These are phyloP conservation scores for Periophthalmus modestus DNA, from an alignment of 2,113 vertebrate genomes.

Conservation along the genomic window DNA sequence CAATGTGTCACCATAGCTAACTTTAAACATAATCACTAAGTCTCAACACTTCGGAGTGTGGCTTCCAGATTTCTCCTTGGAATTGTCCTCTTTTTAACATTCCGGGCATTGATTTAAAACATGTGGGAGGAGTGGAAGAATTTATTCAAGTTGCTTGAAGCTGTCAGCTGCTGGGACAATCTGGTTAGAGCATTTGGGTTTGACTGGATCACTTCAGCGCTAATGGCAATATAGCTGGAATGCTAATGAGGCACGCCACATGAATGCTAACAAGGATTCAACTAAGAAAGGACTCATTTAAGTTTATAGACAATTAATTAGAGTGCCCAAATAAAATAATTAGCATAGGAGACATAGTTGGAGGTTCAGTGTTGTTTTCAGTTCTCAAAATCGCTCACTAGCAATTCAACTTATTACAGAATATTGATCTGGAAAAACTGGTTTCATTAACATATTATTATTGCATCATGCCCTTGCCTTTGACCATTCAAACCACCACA, in stretches of 20 bases:
- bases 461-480: no score
- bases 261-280: slow-evolving; percentile 44
- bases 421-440: neutral
- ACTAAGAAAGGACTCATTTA: neutral
- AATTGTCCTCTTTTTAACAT: slow-evolving; percentile 34
- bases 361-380: neutral
- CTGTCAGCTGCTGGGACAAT: slow-evolving; percentile 39
- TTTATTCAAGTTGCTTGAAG: slow-evolving; percentile 18
- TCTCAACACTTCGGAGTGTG: slow-evolving; percentile 44
- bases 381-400: neutral
- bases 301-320: slow-evolving; percentile 18
- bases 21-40: slow-evolving; percentile 62
- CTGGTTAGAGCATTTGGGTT: slow-evolving; percentile 28
- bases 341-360: neutral
- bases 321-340: slow-evolving; percentile 8
- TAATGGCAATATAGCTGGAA: slow-evolving; percentile 8
- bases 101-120: slow-evolving; percentile 49
- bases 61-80: slow-evolving; percentile 55
- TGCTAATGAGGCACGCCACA: slow-evolving; percentile 7
- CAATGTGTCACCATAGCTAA: slow-evolving; percentile 48
- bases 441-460: neutral
- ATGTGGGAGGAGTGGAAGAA: slow-evolving; percentile 24
- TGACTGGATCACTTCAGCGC: slow-evolving; percentile 2
- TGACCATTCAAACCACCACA: no score
- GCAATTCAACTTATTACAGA: neutral